Evolutionary conservation across 2,888 invertebrate genomes (phyloP).

Genomic region (Himalopsyche anomala): DNA sequence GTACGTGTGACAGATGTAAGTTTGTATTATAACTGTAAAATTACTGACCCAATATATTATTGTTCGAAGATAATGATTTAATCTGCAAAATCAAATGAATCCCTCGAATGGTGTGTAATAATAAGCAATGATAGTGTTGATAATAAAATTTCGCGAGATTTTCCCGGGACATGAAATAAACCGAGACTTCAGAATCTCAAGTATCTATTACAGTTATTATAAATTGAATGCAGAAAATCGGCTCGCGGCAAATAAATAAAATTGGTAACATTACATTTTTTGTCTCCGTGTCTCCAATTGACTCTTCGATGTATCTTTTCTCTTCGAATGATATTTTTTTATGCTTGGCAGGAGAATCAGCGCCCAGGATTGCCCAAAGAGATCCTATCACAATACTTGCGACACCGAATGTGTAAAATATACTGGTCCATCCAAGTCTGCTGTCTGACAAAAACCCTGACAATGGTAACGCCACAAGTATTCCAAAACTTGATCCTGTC

Average conservation of each 20-base stretch:
- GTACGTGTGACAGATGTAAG: no score
- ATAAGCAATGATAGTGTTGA: no score
- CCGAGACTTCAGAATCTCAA: no score
- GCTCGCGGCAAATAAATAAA: no score
- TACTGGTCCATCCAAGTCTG: slow-evolving; percentile 85
- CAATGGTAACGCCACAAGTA: slow-evolving; percentile 83
- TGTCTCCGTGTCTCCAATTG: slow-evolving; percentile 72
- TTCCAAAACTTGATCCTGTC: slow-evolving; percentile 85
- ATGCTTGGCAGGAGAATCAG: slow-evolving; percentile 81
- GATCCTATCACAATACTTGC: slow-evolving; percentile 78
- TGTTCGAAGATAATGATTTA: no score
- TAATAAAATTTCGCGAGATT: no score
- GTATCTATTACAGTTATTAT: neutral
- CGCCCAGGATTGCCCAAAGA: slow-evolving; percentile 78
- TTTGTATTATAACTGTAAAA: no score
- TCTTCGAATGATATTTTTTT: slow-evolving; percentile 81
- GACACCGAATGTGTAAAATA: slow-evolving; percentile 85
- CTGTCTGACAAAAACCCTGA: slow-evolving; percentile 85
- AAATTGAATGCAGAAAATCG: no score
- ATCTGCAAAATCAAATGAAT: no score
- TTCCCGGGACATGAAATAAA: no score
- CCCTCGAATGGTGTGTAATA: no score
- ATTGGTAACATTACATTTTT: slow-evolving; percentile 39
- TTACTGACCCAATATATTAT: no score
- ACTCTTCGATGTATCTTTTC: slow-evolving; percentile 82